Evolutionary conservation across 2,888 invertebrate genomes (phyloP), one percentile per base, ranked within the genome.

Genomic region (Leucophenga maculata): DNA sequence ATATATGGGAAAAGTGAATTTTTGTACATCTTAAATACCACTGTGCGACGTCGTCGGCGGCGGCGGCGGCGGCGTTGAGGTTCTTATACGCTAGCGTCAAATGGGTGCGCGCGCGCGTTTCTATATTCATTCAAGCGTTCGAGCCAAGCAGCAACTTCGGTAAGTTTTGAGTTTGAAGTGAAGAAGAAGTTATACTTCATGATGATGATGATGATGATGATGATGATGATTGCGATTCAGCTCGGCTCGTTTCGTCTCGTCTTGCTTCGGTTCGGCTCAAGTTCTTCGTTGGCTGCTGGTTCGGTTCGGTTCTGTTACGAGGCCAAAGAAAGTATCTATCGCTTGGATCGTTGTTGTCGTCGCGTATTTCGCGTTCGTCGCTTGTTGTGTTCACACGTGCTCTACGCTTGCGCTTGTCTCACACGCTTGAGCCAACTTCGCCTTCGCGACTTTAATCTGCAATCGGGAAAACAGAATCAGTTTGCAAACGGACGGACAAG

Each of bases 361-460:
- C 81, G 87, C 83, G 86, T 88, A 88, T 88, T 88, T 88, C 85
- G 85, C 86, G 85, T 87, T 88, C 85, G 86, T 86, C 87, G 86
- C 85, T 88, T 85, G 86, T 84, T 85, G 85, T 80, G 87, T 85
- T 83, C 87, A 86, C 88, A 88, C 88, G 88, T 87, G 86, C 78
- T 82, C 78, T 77, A 79, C 78, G 80, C 77, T 78, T 72, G 55
- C 81, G 80, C 76, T 73, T 74, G 74, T 39, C 39, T 39, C 71
- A 14, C 32, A 57, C 32, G 57, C 26, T 57, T 39, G 20, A 22
- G 32, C 46, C 20, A 48, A 39, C 39, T 39, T 39, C 39, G 39
- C 39, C 39, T 39, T 39, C 39, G 39, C 39, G 39, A 39, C 39
- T 39, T 39, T 39, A 39, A 39, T 39, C 39, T 39, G 39, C 39